Conservation (phyloP, 35 echinoderm and acorn worm species). For the Anneissia japonica region DNA sequence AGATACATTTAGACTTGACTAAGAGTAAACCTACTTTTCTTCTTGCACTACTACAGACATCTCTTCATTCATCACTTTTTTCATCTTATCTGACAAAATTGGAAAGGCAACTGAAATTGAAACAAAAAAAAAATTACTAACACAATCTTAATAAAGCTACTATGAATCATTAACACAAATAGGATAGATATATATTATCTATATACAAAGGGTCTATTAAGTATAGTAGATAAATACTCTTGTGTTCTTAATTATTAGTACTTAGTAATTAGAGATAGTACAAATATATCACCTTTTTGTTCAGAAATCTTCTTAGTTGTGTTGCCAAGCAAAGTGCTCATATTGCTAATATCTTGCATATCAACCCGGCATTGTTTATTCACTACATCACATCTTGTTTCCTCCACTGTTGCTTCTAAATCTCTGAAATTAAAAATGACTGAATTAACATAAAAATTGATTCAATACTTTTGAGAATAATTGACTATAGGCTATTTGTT, state of each 20-base stretch:
- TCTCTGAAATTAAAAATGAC: slow-evolving; percentile 49
- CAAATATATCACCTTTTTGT: slow-evolving; percentile 66
- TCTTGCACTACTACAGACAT: slow-evolving; percentile 92
- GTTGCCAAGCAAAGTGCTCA: slow-evolving; percentile 76
- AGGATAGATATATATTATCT: too few species aligned
- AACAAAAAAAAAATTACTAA: not conserved
- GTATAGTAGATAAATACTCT: not conserved
- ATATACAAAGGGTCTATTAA: not conserved
- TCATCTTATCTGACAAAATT: slow-evolving; percentile 78
- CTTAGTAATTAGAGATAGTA: not conserved
- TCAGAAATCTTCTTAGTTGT: slow-evolving; percentile 80
- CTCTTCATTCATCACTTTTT: slow-evolving; percentile 86
- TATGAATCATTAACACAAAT: too few species aligned
- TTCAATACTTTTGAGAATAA: too few species aligned
- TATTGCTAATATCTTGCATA: slow-evolving; percentile 50
- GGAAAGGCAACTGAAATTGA: slow-evolving; percentile 60
- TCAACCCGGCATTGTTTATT: slow-evolving; percentile 67
- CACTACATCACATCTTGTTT: slow-evolving; percentile 57
- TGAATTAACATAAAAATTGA: too few species aligned
- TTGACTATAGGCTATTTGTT: too few species aligned
- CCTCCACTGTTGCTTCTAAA: slow-evolving; percentile 73
- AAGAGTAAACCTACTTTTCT: slow-evolving; percentile 63
- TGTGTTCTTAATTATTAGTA: not conserved
- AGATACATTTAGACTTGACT: too few species aligned
- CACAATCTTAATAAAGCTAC: not conserved